phyloP scores from a whole-genome alignment of 2,113 vertebrate species.

The Nansenia antarctica region DNA sequence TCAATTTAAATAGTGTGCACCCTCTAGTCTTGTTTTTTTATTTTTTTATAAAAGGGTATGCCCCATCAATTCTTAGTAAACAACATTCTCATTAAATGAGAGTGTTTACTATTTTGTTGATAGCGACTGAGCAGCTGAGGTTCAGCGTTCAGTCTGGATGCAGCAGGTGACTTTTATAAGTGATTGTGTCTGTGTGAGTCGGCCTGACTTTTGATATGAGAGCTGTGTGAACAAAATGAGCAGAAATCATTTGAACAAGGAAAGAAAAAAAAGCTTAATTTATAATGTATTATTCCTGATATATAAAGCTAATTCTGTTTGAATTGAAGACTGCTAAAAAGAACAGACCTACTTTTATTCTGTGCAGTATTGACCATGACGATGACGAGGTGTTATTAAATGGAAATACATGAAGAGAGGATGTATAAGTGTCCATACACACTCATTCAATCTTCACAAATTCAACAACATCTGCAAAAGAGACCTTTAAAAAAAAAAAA shows the following conservation, averaged over 20 bases:
- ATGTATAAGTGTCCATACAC: slow-evolving; percentile 6
- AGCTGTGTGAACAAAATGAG: slow-evolving; percentile 29
- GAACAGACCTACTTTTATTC: background rate
- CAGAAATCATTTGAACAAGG: slow-evolving; percentile 31
- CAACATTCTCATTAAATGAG: slow-evolving; percentile 18
- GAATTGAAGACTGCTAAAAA: slow-evolving; percentile 3
- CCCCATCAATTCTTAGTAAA: background rate
- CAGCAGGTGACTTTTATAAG: slow-evolving; percentile 39
- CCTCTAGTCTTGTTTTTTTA: background rate
- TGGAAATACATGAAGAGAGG: background rate
- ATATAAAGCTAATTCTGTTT: slow-evolving; percentile 14
- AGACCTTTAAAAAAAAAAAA: slow-evolving; percentile 28
- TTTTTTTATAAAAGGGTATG: background rate
- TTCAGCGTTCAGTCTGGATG: slow-evolving; percentile 15
- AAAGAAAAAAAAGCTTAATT: background rate
- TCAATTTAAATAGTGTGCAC: slow-evolving; percentile 5
- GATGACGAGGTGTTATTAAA: background rate
- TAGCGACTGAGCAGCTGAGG: background rate
- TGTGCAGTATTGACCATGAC: background rate
- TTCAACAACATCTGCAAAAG: slow-evolving; percentile 30
- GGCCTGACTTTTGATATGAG: background rate
- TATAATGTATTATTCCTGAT: slow-evolving; percentile 19
- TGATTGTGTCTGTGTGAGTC: background rate
- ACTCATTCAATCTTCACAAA: slow-evolving; percentile 21
- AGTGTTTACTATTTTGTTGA: slow-evolving; percentile 8